These are phyloP conservation scores for Daubentonia madagascariensis DNA, from an alignment of 2,113 vertebrate species.

Conservation along the genomic window DNA sequence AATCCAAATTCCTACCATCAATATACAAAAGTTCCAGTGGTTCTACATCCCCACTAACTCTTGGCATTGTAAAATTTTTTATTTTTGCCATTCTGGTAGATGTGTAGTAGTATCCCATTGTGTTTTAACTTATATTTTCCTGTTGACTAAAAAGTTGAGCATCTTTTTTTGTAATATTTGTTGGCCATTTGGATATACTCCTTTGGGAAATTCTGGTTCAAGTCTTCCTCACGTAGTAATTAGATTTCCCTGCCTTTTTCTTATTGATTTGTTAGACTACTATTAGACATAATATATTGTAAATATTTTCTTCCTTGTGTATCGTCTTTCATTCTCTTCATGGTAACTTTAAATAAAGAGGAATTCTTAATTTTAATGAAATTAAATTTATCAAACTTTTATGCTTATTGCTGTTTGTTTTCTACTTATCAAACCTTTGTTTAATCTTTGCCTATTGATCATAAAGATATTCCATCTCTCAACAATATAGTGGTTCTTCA, in stretches of 20 bases:
- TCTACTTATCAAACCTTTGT: not conserved
- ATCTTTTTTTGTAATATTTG: not conserved
- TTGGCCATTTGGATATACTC: not conserved
- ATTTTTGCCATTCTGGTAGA: not conserved
- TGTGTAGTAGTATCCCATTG: not conserved
- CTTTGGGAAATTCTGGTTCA: not conserved
- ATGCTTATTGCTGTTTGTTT: not conserved
- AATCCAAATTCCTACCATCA: not conserved
- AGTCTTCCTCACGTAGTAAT: not conserved
- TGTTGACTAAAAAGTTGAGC: not conserved
- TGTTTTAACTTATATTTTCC: conserved; percentile 1
- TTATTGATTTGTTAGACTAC: not conserved
- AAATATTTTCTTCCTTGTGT: not conserved
- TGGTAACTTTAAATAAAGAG: not conserved
- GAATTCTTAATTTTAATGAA: not conserved
- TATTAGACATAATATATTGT: not conserved
- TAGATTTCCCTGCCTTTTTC: not conserved
- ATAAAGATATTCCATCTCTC: not conserved
- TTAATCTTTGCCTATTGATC: not conserved
- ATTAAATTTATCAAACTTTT: not conserved
- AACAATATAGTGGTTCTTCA: too few species aligned
- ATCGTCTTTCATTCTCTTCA: not conserved
- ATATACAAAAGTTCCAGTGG: not conserved
- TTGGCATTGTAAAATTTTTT: not conserved
- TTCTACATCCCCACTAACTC: not conserved